A percentile compares a stretch with the other conserved stretches of the same genome.
These are phyloP conservation scores for Lacerta viridis DNA, from an alignment of 2,797 vertebrate species.

Conservation along the genomic window DNA sequence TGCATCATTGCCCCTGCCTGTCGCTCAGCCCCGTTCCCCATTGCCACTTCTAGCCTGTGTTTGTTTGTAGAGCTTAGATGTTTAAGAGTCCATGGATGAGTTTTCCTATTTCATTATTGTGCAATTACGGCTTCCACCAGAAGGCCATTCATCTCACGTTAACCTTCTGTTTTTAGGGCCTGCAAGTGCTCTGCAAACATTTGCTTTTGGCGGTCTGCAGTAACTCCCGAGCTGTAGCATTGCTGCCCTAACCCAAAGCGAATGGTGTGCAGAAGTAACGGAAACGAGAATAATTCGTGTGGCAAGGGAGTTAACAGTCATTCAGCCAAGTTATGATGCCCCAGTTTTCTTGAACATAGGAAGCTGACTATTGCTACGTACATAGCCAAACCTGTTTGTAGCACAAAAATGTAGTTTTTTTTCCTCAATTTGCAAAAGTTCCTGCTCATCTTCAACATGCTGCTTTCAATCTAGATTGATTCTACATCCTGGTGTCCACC, in stretches of 20 bases:
- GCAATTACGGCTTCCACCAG: slow-evolving; percentile 35
- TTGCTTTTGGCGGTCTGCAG: not conserved
- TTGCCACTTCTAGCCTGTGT: not conserved
- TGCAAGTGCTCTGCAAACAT: slow-evolving; percentile 23
- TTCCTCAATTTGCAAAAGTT: no score
- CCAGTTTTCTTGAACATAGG: no score
- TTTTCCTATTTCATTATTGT: not conserved
- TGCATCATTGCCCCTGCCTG: accelerated
- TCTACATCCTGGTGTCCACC: no score
- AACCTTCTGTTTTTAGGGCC: not conserved
- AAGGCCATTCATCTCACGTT: slow-evolving; percentile 7
- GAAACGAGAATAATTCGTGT: not conserved
- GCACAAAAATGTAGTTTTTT: no score
- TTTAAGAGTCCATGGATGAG: not conserved
- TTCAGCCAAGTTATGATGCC: not conserved
- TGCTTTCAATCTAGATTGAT: no score
- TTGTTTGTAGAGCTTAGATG: not conserved
- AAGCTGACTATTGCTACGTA: no score
- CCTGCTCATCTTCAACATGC: no score
- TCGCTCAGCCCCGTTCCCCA: accelerated
- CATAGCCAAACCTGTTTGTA: no score
- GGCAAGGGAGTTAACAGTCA: no score
- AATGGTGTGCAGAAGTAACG: not conserved
- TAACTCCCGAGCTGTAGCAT: not conserved
- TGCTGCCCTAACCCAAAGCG: not conserved